Conservation (phyloP, 2,888 invertebrate species). For the Tenthredo mesomela region DNA sequence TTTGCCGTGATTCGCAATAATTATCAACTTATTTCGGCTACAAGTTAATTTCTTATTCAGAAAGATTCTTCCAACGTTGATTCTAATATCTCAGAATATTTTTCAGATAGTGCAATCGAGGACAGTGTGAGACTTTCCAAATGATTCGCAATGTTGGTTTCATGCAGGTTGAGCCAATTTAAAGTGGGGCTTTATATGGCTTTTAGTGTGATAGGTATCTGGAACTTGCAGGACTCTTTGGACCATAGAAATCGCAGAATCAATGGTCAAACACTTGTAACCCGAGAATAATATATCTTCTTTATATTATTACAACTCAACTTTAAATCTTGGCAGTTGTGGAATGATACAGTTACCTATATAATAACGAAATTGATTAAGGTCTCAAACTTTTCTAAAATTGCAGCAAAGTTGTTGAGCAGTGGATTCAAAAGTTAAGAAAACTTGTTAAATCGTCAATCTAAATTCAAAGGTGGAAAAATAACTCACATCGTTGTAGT, state of each 20-base stretch:
- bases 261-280: not conserved
- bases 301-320: not conserved
- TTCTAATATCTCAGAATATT: not conserved
- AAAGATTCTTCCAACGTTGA: not conserved
- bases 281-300: not conserved
- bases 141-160: not conserved
- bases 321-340: not conserved
- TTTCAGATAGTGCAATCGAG: not conserved
- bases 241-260: not conserved
- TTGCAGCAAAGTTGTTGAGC: not conserved
- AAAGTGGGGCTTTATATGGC: not conserved
- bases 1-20: not conserved
- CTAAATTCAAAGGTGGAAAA: not conserved
- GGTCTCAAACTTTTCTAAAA: not conserved
- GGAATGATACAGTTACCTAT: not conserved
- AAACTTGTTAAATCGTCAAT: not conserved
- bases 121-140: too few relatives aligned
- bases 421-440: not conserved
- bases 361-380: not conserved
- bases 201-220: not conserved
- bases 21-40: not conserved
- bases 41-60: not conserved
- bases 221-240: not conserved
- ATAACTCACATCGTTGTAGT: not conserved
- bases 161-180: not conserved